Evolutionary conservation across 2,888 invertebrate genomes (phyloP).

Genomic region (Acanthosoma haemorrhoidale): DNA sequence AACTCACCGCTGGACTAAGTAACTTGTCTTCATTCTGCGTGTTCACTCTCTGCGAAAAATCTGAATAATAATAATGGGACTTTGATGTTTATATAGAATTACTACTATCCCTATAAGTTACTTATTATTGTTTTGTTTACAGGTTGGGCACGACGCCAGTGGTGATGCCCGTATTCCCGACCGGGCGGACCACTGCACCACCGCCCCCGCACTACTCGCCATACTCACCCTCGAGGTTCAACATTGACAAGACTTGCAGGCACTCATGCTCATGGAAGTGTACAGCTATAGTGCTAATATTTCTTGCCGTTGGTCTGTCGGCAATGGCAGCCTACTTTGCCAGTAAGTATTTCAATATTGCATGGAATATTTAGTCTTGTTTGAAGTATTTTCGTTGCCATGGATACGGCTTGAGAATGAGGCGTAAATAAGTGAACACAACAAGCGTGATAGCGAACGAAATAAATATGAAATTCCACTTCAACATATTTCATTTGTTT

Average conservation of each 20-base stretch:
- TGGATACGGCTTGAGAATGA: too few species aligned
- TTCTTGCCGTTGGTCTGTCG: conserved; percentile 81
- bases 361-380: too few species aligned
- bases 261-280: conserved; percentile 96
- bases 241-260: conserved; percentile 89
- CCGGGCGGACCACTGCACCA: conserved; percentile 55
- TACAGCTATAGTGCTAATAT: conserved; percentile 86
- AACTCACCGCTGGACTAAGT: too few species aligned
- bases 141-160: conserved; percentile 58
- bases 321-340: conserved; percentile 94
- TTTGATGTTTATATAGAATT: too few species aligned
- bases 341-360: conserved; percentile 60
- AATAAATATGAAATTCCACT: too few species aligned
- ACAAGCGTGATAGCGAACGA: too few species aligned
- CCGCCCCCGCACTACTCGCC: conserved; percentile 62
- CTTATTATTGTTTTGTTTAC: conserved; percentile 2
- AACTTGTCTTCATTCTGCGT: neutral
- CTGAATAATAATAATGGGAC: neutral
- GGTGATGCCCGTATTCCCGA: conserved; percentile 84
- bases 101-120: neutral
- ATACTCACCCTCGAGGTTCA: conserved; percentile 59
- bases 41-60: neutral
- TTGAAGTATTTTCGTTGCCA: too few species aligned
- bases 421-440: too few species aligned
- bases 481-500: too few species aligned